A percentile compares a stretch with the other conserved stretches of the same genome.
These are phyloP conservation scores for Mungos mungo DNA, from an alignment of 2,113 vertebrate genomes.

Conservation along the genomic window DNA sequence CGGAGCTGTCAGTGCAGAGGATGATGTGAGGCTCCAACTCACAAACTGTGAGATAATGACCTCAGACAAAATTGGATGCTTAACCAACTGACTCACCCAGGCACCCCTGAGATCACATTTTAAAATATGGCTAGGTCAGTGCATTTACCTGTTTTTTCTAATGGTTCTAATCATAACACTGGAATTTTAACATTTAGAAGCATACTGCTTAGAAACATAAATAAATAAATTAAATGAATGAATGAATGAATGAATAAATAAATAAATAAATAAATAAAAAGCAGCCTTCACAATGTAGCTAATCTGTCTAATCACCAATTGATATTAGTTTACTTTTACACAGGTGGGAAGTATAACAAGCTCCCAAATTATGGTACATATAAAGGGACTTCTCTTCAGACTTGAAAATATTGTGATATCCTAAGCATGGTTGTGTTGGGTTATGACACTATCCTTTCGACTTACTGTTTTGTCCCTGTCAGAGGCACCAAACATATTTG, in stretches of 20 bases:
- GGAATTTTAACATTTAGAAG: background rate
- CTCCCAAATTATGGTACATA: background rate
- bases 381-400: background rate
- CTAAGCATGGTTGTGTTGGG: background rate
- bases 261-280: too few species aligned
- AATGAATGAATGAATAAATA: too few species aligned
- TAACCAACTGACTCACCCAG: too few species aligned
- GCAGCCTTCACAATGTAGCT: background rate
- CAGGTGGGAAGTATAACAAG: background rate
- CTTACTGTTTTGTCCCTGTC: background rate
- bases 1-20: too few species aligned
- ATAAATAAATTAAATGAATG: too few species aligned
- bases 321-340: background rate
- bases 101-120: too few species aligned
- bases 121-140: background rate
- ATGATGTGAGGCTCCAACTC: too few species aligned
- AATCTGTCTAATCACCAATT: background rate
- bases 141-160: background rate
- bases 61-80: too few species aligned
- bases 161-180: background rate
- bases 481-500: background rate
- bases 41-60: too few species aligned
- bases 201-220: background rate
- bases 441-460: background rate
- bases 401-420: background rate